Evolutionary conservation across 2,113 vertebrate genomes (phyloP).

Genomic region (Lepidothrix coronata): DNA sequence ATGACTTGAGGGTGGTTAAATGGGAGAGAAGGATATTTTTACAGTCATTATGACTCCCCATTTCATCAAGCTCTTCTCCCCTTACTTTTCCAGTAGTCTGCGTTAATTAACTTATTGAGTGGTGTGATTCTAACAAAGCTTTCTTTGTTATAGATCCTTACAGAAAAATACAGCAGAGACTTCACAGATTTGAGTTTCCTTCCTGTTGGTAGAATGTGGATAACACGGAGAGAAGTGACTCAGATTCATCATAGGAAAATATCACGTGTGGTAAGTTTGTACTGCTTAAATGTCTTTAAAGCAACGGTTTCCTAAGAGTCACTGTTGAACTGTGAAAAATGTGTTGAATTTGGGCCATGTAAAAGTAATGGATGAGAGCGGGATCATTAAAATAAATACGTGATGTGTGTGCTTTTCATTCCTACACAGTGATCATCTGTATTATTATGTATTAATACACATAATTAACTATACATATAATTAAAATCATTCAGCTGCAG

Average conservation of each 20-base stretch:
- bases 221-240: neutral
- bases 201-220: neutral
- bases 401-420: neutral
- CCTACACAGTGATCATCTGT: neutral
- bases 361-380: neutral
- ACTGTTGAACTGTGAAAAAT: neutral
- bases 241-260: neutral
- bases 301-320: neutral
- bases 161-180: accelerated
- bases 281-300: neutral
- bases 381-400: neutral
- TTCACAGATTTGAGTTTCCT: neutral
- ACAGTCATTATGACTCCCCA: accelerated
- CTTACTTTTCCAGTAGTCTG: neutral
- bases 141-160: neutral
- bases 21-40: neutral
- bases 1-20: neutral
- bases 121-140: neutral
- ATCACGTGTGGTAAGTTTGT: neutral
- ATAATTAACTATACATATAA: neutral
- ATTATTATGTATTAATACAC: neutral
- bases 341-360: neutral
- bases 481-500: neutral
- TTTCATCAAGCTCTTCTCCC: neutral
- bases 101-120: neutral